A percentile compares a stretch with the other conserved stretches of the same genome.
Conservation (phyloP, 2,797 vertebrate species). For the Acanthopagrus latus region DNA sequence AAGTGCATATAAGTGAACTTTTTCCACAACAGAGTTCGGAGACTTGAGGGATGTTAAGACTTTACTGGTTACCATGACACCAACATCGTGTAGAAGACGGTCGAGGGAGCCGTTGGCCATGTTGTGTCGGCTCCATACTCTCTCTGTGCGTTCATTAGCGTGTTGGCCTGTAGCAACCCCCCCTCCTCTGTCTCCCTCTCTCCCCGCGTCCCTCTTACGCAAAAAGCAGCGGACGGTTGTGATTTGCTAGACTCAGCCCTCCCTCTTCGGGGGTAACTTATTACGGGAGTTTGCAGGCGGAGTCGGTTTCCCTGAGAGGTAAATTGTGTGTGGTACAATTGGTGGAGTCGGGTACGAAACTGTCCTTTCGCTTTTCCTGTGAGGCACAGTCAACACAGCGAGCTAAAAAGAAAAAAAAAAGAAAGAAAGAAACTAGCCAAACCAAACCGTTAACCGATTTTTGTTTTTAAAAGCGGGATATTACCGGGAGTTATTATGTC, state of each 20-base stretch:
- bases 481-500: slow-evolving; percentile 84
- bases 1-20: neutral
- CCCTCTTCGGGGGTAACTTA: slow-evolving; percentile 80
- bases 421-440: neutral
- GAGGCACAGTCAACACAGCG: slow-evolving; percentile 63
- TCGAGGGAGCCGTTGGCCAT: neutral
- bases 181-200: neutral
- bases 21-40: neutral
- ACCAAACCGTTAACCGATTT: neutral
- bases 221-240: slow-evolving; percentile 61
- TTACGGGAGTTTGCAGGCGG: slow-evolving; percentile 80
- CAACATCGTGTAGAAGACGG: slow-evolving; percentile 16
- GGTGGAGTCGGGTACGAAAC: slow-evolving; percentile 74
- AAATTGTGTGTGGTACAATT: slow-evolving; percentile 81
- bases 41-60: neutral
- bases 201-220: slow-evolving; percentile 70
- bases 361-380: slow-evolving; percentile 80
- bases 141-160: neutral
- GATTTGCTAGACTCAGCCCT: slow-evolving; percentile 81
- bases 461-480: slow-evolving; percentile 29
- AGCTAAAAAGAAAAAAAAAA: neutral
- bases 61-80: slow-evolving; percentile 21
- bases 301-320: slow-evolving; percentile 70
- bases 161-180: neutral
- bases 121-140: neutral